A percentile compares a stretch with the other conserved stretches of the same genome.
Conservation (phyloP, 2,113 vertebrate genomes). For the Tor tambroides region DNA sequence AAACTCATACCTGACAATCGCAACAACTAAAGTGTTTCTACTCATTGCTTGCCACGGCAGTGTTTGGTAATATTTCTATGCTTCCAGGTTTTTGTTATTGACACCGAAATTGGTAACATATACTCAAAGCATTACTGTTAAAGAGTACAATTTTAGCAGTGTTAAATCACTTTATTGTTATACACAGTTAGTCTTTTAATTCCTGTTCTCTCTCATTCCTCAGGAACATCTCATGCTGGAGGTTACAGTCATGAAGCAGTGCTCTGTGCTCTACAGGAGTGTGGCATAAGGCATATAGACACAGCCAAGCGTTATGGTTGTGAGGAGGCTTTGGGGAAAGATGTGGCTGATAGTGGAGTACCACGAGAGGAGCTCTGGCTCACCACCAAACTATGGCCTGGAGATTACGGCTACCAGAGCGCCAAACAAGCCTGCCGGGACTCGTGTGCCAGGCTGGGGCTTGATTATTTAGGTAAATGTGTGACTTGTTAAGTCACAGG, state of each 20-base stretch:
- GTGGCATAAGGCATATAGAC: constrained; percentile 78
- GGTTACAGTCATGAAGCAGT: constrained; percentile 78
- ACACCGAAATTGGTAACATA: neutral
- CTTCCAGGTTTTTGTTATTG: neutral
- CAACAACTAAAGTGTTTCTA: neutral
- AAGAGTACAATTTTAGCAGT: neutral
- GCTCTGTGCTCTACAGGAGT: constrained; percentile 74
- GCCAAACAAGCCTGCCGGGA: constrained; percentile 75
- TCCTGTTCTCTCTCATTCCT: neutral
- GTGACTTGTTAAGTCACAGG: neutral
- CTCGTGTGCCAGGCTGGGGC: constrained; percentile 75
- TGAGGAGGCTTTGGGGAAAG: constrained; percentile 73
- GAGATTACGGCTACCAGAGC: constrained; percentile 75
- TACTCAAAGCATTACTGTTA: neutral
- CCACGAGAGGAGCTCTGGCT: constrained; percentile 77
- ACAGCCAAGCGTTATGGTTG: constrained; percentile 80
- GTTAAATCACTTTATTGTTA: neutral
- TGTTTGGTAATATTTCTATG: neutral
- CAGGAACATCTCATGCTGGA: constrained; percentile 78
- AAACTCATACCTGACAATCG: neutral
- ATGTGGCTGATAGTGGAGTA: constrained; percentile 74
- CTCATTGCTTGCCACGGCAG: neutral
- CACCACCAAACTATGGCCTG: constrained; percentile 82
- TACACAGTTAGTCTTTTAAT: neutral
- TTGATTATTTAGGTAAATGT: constrained; percentile 76